phyloP scores from a whole-genome alignment of 2,888 invertebrate genomes.

The Lithophane socia region DNA sequence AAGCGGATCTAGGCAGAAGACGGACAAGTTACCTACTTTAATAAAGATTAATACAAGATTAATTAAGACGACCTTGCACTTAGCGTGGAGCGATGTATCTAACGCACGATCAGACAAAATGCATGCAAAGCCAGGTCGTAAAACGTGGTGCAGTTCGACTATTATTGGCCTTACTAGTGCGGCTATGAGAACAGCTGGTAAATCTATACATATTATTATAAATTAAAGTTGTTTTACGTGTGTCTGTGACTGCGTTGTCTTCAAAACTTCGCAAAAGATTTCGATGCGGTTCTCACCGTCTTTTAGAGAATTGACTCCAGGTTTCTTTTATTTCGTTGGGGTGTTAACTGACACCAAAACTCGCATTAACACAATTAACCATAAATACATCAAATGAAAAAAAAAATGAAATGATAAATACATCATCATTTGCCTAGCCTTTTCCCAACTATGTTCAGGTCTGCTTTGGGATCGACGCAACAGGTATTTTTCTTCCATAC shows the following conservation, averaged over 20 bases:
- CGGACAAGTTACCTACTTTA: background rate
- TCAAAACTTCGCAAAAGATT: background rate
- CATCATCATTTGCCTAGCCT: too few relatives aligned
- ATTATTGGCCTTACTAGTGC: conserved; percentile 24
- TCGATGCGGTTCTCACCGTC: background rate
- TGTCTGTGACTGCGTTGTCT: too few relatives aligned
- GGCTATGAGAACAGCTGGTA: conserved; percentile 19
- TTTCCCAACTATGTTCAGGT: too few relatives aligned
- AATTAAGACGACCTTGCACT: background rate
- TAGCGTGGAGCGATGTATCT: background rate
- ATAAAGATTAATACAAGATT: background rate
- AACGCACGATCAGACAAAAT: conserved; percentile 23
- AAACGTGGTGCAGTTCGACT: conserved; percentile 31
- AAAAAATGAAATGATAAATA: too few relatives aligned
- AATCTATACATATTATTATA: background rate
- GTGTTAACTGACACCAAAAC: too few relatives aligned
- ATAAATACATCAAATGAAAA: too few relatives aligned
- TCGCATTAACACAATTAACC: too few relatives aligned
- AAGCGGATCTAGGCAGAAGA: background rate
- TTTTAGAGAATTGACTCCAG: background rate
- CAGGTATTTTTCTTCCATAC: too few relatives aligned
- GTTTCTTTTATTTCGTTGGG: too few relatives aligned
- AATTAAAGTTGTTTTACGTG: too few relatives aligned
- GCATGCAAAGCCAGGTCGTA: conserved; percentile 23
- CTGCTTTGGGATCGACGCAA: too few relatives aligned